Evolutionary conservation across 2,113 vertebrate species (phyloP).

Genomic region (Pleuronectes platessa): DNA sequence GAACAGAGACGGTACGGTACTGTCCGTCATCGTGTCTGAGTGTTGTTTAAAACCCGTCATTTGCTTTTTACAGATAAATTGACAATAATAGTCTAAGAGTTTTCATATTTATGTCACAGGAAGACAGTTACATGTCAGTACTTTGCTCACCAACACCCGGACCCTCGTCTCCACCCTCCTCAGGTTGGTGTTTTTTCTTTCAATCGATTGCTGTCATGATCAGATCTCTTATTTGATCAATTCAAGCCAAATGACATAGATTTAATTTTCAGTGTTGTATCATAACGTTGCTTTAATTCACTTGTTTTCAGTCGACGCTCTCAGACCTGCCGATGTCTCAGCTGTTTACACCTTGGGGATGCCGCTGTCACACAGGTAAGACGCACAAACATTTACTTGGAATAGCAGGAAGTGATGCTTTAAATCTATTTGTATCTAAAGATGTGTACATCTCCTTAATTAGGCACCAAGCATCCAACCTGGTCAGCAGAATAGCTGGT

Average conservation of each 20-base stretch:
- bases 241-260: neutral
- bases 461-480: conserved; percentile 57
- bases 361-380: conserved; percentile 62
- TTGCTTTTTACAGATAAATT: neutral
- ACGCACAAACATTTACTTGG: too few relatives aligned
- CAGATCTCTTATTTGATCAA: too few relatives aligned
- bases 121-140: conserved; percentile 34
- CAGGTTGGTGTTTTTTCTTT: conserved; percentile 57
- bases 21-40: neutral
- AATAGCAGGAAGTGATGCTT: too few relatives aligned
- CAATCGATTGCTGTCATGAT: neutral
- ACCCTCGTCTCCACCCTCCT: conserved; percentile 37
- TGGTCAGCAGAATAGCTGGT: conserved; percentile 68
- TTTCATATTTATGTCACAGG: conserved; percentile 48
- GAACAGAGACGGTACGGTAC: conserved; percentile 41
- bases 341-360: conserved; percentile 63
- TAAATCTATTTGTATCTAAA: neutral
- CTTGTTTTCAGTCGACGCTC: conserved; percentile 63
- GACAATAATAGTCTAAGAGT: neutral
- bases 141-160: conserved; percentile 58
- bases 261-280: neutral
- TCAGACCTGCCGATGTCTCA: conserved; percentile 69
- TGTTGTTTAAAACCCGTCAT: neutral
- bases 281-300: neutral
- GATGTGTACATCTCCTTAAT: conserved; percentile 4